phyloP scores from a whole-genome alignment of 2,888 invertebrate species.

The Osmoderma eremita region DNA sequence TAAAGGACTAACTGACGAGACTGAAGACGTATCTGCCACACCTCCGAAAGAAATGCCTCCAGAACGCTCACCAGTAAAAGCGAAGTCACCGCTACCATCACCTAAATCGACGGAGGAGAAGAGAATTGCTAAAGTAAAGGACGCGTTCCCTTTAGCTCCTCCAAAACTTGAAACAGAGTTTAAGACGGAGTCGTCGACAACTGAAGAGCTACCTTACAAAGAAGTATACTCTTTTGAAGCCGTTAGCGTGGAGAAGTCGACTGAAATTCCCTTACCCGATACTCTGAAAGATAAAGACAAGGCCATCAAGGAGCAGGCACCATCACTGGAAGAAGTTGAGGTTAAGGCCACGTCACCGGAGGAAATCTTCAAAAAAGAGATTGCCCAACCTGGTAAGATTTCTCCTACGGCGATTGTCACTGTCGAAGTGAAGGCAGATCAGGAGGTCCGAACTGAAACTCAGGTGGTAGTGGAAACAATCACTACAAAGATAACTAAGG shows the following conservation, averaged over 20 bases:
- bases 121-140: neutral
- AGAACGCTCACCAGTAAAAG: neutral
- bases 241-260: neutral
- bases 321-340: slow-evolving; percentile 6
- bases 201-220: neutral
- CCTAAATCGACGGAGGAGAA: neutral
- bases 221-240: neutral
- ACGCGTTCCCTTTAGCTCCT: neutral
- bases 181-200: neutral
- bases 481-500: neutral
- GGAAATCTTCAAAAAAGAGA: neutral
- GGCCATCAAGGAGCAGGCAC: neutral
- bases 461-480: slow-evolving; percentile 8
- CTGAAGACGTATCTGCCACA: neutral
- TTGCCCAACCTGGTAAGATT: neutral
- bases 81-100: neutral
- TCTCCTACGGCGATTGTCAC: slow-evolving; percentile 6
- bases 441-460: neutral
- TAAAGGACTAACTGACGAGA: too few species aligned
- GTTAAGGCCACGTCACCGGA: slow-evolving; percentile 20
- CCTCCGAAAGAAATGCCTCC: neutral
- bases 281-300: neutral
- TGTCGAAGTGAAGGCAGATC: neutral
- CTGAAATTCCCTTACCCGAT: neutral
- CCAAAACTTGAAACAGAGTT: neutral